Percentiles rank a stretch among this genome's conserved stretches.
Conservation (phyloP, 1,140 invertebrate species). For the Hylaeus volcanicus region DNA sequence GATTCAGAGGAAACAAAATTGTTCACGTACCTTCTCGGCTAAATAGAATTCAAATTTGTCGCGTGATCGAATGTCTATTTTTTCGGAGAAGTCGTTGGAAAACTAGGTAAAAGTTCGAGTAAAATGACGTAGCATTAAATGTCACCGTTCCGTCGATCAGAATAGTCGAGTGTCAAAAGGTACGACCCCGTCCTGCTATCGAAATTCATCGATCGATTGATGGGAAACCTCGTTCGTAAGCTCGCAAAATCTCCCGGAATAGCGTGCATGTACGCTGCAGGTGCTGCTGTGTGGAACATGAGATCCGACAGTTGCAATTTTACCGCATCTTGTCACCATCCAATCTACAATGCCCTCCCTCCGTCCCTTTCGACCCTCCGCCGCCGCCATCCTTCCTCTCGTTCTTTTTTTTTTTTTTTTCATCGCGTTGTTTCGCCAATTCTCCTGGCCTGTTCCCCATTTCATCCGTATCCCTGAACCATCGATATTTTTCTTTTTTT, state of each 20-base stretch:
- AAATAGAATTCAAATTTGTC: no score
- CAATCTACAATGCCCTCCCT: conserved; percentile 40
- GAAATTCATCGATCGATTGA: conserved; percentile 49
- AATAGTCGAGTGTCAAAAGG: conserved; percentile 20
- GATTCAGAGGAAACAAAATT: no score
- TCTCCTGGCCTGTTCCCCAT: neutral
- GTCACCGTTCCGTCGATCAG: conserved; percentile 7
- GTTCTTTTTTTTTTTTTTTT: neutral
- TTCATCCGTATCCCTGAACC: neutral
- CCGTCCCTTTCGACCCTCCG: neutral
- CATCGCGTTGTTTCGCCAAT: conserved; percentile 21
- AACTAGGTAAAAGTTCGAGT: conserved; percentile 4
- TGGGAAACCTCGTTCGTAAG: conserved; percentile 26
- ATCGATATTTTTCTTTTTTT: neutral
- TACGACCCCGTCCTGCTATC: neutral
- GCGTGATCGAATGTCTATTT: no score
- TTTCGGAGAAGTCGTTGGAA: neutral
- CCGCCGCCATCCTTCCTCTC: neutral
- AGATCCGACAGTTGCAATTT: conserved; percentile 61
- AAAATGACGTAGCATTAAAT: conserved; percentile 38
- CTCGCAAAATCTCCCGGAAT: conserved; percentile 37
- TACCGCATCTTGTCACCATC: conserved; percentile 42
- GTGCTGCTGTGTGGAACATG: conserved; percentile 41
- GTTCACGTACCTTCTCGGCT: no score
- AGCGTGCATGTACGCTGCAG: conserved; percentile 20